These are phyloP conservation scores for Alosa alosa DNA, from an alignment of 2,113 vertebrate species.

Conservation along the genomic window DNA sequence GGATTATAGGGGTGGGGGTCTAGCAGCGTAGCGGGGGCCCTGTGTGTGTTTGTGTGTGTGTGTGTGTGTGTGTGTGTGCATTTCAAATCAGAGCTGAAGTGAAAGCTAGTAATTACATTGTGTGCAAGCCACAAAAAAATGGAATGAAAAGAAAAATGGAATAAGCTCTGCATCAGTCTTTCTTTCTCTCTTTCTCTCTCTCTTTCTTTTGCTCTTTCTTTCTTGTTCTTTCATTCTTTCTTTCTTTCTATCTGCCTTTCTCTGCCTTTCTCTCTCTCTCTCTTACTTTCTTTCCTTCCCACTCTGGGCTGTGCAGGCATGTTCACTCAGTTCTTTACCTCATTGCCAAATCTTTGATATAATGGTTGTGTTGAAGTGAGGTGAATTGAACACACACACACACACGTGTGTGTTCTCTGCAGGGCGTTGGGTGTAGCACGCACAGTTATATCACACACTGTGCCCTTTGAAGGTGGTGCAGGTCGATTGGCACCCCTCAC, in stretches of 20 bases:
- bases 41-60: background rate
- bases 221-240: background rate
- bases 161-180: background rate
- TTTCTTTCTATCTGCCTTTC: background rate
- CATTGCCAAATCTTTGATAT: background rate
- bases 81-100: background rate
- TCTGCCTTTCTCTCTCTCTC: too few species aligned
- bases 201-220: background rate
- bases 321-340: background rate
- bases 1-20: too few species aligned
- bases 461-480: background rate
- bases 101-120: background rate
- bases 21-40: background rate
- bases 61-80: background rate
- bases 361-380: background rate
- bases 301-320: background rate
- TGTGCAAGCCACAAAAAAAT: background rate
- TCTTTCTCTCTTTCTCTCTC: background rate
- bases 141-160: background rate
- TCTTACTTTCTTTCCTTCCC: too few species aligned
- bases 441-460: background rate
- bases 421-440: background rate
- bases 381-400: constrained; percentile 2
- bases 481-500: background rate
- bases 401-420: too few species aligned